Evolutionary conservation across 2,113 vertebrate species (phyloP).

Genomic region (Urocolius indicus): DNA sequence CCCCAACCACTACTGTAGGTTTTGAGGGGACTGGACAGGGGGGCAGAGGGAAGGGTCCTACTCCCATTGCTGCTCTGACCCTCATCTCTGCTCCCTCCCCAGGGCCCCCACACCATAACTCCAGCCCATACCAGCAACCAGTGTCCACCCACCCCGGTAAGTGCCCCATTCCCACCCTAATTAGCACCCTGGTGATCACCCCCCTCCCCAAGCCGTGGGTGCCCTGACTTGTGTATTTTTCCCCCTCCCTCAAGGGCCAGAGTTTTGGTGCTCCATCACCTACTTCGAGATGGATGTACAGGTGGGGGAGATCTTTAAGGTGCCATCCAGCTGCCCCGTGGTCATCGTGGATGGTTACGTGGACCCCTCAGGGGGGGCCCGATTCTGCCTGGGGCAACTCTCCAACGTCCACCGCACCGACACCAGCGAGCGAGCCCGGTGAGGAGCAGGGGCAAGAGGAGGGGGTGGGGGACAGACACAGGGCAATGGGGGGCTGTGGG

Average conservation of each 20-base stretch:
- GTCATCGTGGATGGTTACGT: conserved; percentile 83
- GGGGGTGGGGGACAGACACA: background rate
- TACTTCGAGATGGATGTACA: conserved; percentile 86
- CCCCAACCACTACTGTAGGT: conserved; percentile 78
- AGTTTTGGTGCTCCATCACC: conserved; percentile 84
- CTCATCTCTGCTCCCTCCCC: background rate
- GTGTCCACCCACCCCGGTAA: conserved; percentile 61
- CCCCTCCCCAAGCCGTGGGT: background rate
- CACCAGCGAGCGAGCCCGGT: conserved; percentile 82
- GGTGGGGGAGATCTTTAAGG: conserved; percentile 86
- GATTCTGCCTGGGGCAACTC: conserved; percentile 81
- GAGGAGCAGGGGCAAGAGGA: background rate
- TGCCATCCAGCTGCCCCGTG: conserved; percentile 78
- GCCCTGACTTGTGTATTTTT: background rate
- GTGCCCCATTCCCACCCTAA: background rate
- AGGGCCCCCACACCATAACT: conserved; percentile 83
- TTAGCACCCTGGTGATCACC: background rate
- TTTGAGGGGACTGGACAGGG: background rate
- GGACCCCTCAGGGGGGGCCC: conserved; percentile 81
- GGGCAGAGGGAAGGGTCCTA: too few species aligned
- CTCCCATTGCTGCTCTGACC: background rate
- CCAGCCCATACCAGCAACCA: conserved; percentile 62
- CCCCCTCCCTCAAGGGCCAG: conserved; percentile 70
- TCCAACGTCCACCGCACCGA: conserved; percentile 81
- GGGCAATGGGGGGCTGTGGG: too few species aligned